Conservation (phyloP, 2,797 vertebrate genomes). For the Heteromormyrus szaboi region DNA sequence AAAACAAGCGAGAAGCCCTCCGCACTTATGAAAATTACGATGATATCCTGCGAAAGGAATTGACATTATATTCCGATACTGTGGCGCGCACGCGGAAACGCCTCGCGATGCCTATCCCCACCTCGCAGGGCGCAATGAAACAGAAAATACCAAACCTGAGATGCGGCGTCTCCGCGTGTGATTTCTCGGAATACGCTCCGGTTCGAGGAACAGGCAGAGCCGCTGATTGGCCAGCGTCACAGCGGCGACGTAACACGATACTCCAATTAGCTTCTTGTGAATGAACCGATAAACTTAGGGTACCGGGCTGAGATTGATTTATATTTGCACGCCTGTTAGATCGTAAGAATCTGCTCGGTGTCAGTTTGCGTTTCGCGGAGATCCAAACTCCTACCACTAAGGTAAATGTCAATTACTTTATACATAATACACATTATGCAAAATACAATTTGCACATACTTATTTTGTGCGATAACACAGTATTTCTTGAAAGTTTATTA, state of each 20-base stretch:
- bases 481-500: neutral
- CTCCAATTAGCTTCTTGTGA: slow-evolving; percentile 42
- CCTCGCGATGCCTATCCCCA: neutral
- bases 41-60: neutral
- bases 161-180: slow-evolving; percentile 3
- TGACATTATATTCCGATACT: neutral
- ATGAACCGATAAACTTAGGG: slow-evolving; percentile 28
- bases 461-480: neutral
- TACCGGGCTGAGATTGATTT: neutral
- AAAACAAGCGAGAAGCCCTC: neutral
- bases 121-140: neutral
- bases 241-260: neutral
- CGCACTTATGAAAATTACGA: neutral
- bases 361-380: neutral
- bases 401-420: slow-evolving; percentile 8
- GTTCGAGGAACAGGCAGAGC: slow-evolving; percentile 59
- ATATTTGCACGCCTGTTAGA: neutral
- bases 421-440: neutral
- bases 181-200: slow-evolving; percentile 77
- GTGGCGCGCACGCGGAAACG: neutral
- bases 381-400: neutral
- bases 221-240: slow-evolving; percentile 30
- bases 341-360: neutral
- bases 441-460: neutral
- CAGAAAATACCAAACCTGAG: neutral